Evolutionary conservation across 1,140 invertebrate genomes (phyloP).

Genomic region (Conus ventricosus): DNA sequence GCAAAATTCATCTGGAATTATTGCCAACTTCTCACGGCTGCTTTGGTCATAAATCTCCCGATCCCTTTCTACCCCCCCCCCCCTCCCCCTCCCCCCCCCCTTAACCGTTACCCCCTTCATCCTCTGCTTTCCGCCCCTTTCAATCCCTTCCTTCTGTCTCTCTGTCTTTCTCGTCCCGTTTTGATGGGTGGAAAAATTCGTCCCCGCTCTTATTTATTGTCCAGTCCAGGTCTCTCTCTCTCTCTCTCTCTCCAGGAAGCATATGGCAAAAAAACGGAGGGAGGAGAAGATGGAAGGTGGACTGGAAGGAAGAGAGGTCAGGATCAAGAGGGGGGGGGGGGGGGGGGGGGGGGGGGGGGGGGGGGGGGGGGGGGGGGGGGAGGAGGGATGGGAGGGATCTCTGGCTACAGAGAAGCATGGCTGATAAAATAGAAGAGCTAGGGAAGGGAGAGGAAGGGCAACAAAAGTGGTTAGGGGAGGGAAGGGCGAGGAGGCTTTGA

Average conservation of each 20-base stretch:
- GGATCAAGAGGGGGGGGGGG: background rate
- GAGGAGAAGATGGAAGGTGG: background rate
- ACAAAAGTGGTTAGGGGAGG: background rate
- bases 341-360: background rate
- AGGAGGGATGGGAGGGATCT: background rate
- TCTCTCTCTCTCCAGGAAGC: background rate
- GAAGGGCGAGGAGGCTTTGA: constrained; percentile 5
- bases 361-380: background rate
- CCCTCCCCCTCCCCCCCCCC: no score
- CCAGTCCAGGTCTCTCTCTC: constrained; percentile 14
- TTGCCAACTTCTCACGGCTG: constrained; percentile 33
- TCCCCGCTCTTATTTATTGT: constrained; percentile 29
- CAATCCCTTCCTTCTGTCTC: no score
- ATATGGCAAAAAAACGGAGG: background rate
- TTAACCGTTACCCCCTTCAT: no score
- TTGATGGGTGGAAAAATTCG: constrained; percentile 28
- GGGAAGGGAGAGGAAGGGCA: background rate
- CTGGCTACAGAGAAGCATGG: background rate
- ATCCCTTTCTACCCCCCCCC: no score
- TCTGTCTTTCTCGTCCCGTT: background rate
- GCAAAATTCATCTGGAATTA: constrained; percentile 42
- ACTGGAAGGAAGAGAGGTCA: no score
- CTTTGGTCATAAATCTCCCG: constrained; percentile 18
- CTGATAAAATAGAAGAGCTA: background rate
- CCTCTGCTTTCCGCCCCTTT: no score